Evolutionary conservation across 2,888 invertebrate species (phyloP), one percentile per base, ranked within the genome.

Genomic region (Spisula solida): DNA sequence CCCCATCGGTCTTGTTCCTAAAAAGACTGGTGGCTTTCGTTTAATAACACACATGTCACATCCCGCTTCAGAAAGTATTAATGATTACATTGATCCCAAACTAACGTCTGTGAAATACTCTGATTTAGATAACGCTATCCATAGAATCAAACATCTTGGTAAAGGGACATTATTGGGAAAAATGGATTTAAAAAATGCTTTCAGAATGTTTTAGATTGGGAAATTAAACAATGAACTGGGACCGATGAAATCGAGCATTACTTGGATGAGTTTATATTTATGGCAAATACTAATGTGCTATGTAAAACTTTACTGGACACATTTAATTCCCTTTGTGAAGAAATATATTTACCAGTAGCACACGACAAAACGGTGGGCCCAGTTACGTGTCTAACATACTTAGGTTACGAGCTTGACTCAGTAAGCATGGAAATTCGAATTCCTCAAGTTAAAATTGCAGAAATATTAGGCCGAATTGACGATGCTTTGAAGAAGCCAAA

Each of bases 251-350:
- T 88, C 31, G 81, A 85, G 12, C 85, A 88, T 82, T 85, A 81
- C 55, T 78, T 85, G 18, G 88, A 84, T 88, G 83, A 88, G 18
- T 88, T 88, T 51, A 85, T 85, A 51, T 56, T 88, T 66, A 34
- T 20, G 18, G 56, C 48, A 14, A 48, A 12, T 48, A 16, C n/a
- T n/a, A n/a, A n/a, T n/a, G n/a, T n/a, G n/a, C n/a, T n/a, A n/a
- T n/a, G n/a, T n/a, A n/a, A n/a, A n/a, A n/a, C n/a, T n/a, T n/a
- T n/a, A n/a, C n/a, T n/a, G n/a, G n/a, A n/a, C n/a, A n/a, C n/a
- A n/a, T 86, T 86, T 47, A 12, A 25, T 20, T 1, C 6, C 25
- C 4, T 81, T 5, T 81, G 81, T 34, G 20, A 14, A 18, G 51
- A 48, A 4, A 55, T 78, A 56, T 56, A 75, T 18, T 31, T 87